A percentile compares a stretch with the other conserved stretches of the same genome.
Conservation (phyloP, 2,113 vertebrate species). For the Budorcas taxicolor region DNA sequence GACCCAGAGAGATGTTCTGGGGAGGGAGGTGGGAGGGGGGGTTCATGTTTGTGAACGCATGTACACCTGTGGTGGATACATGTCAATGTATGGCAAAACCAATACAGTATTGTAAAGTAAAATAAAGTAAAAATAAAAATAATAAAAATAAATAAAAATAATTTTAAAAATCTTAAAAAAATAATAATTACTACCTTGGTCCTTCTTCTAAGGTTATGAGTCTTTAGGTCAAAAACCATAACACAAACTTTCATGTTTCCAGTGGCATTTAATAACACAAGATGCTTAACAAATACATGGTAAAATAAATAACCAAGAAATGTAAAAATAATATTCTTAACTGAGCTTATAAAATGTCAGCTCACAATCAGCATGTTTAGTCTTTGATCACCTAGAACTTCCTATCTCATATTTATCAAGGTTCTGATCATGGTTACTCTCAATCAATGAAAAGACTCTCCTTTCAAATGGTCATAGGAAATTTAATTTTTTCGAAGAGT, state of each 20-base stretch:
- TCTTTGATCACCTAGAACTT: neutral
- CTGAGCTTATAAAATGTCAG: neutral
- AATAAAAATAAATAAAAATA: too few species aligned
- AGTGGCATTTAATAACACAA: neutral
- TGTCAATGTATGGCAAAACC: too few species aligned
- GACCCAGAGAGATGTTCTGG: too few species aligned
- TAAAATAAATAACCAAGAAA: neutral
- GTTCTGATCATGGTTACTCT: neutral
- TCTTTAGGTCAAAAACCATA: neutral
- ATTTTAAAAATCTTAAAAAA: too few species aligned
- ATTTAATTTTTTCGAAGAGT: neutral
- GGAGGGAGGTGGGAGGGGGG: too few species aligned
- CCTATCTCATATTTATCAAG: neutral
- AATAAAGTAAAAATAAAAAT: too few species aligned
- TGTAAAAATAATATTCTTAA: neutral
- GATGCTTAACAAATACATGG: neutral
- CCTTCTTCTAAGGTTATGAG: neutral
- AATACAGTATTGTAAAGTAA: too few species aligned
- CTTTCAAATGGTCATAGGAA: neutral
- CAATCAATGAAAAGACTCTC: neutral
- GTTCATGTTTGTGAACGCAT: too few species aligned
- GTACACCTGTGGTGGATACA: too few species aligned
- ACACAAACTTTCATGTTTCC: neutral
- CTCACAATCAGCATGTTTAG: neutral
- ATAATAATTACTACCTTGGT: neutral